Base-by-base conservation (phyloP, 2,113 vertebrate species). In the Lagopus muta region DNA sequence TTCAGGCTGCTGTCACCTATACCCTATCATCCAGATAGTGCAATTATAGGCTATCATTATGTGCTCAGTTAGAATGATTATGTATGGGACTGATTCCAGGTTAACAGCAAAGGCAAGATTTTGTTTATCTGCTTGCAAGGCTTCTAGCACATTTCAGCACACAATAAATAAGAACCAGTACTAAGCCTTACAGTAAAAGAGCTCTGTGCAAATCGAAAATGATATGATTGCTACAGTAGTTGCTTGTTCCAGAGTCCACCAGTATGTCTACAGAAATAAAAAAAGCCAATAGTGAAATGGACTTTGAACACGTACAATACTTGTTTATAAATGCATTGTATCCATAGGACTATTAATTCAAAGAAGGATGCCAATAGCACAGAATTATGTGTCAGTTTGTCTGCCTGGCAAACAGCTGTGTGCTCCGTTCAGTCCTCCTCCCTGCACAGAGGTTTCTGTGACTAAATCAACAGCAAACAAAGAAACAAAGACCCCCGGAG, bases 121-220 rank as follows among this genome's bases (percentile, higher is more conserved):
- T 86, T 93, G 28, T 83, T 92, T 91, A 89, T 94, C 85, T 93
- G 45, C 52, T 86, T 85, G 32, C 85, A 94, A 92, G 94, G 21
- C 55, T 92, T 71, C 50, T 82, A 93, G 17, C 13, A 74, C 34
- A 81, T 91, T 92, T 92, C 82, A 82, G 52, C 27, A 30, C 34
- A 38, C 10, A 8, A 78, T 69, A 83, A 83, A 92, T 55, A 94
- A 61, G 34, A 89, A 30, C 22, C 1, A 38, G 30, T 50, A 40
- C 11, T 19, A 71, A 50, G 21, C 27, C 22, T 77, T 62, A 52
- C 28, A 40, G 34, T 36, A 71, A 87, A 91, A 95, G 25, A 55
- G 34, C 11, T 13, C 20, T 17, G 13, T 77, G 32, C 10, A 88
- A 67, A 94, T 48, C 64, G 64, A 65, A 93, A 94, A 22, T 60